Evolutionary conservation across 2,888 invertebrate genomes (phyloP), one percentile per base, ranked within the genome.

Genomic region (Mongoloraphidia duomilia): DNA sequence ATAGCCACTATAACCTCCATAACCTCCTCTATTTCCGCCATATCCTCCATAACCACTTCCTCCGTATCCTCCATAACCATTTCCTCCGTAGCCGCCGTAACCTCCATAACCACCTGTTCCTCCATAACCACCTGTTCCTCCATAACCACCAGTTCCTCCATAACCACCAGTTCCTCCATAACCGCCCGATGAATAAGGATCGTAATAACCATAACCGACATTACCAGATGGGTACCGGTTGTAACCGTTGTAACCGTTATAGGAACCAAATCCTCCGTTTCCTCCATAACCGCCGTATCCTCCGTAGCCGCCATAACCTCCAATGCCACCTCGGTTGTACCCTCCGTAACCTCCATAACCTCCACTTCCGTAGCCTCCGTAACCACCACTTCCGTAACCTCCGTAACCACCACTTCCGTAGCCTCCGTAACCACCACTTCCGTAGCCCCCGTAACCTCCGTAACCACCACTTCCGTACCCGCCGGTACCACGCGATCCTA

Each of bases 241-340:
- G 26, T 26, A 26, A 6, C 26, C 26, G 6, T 6, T 26, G 26
- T 26, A 26, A 26, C 26, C 26, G 26, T 14, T 14, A 39, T 39
- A 39, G 14, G 12, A 12, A 2, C 40, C 14, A 9, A 14, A 14
- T 39, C 26, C 26, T 36, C 77, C 77, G 61, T 75, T 77, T 56
- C 78, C 78, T 49, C 74, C 71, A 54, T 74, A 74, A 2, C 78
- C 77, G 1, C 76, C 77, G 56, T 77, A 76, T 4, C 77, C 75
- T 4, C 67, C 68, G 46, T 66, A 61, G 3, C 66, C 69, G 17
- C 41, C 56, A 38, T 52, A 55, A 5, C 58, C 58, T 26, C 40
- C 40, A 39, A 14, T 14, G 10, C 14, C 40, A n/a, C 40, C 14
- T 12, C 14, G 12, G 12, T 26, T 26, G 26, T 26, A 26, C 3